Percentiles rank a stretch among this genome's conserved stretches.
phyloP scores from a whole-genome alignment of 2,888 invertebrate species.

The Sympetrum striolatum region DNA sequence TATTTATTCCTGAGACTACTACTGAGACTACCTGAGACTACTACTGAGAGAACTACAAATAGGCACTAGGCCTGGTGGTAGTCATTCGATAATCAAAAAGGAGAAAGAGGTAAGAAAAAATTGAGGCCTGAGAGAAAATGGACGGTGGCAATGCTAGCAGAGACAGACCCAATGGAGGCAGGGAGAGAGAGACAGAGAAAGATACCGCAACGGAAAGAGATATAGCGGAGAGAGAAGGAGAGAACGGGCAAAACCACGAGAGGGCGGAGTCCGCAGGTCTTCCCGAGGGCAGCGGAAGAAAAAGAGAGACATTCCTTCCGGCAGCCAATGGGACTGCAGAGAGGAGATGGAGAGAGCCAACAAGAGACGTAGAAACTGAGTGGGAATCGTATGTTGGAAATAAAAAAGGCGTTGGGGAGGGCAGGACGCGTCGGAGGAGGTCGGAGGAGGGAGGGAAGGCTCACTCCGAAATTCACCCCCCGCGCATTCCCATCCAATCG shows the following conservation, averaged over 20 bases:
- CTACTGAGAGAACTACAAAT: no score
- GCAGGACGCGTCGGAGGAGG: background rate
- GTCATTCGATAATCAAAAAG: background rate
- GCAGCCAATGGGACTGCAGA: conserved; percentile 24
- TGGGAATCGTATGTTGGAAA: conserved; percentile 22
- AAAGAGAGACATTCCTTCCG: background rate
- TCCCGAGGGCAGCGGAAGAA: background rate
- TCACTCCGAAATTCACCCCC: conserved; percentile 53
- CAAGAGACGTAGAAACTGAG: conserved; percentile 26
- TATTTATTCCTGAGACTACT: no score
- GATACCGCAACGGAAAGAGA: background rate
- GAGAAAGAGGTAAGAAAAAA: background rate
- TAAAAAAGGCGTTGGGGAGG: conserved; percentile 5
- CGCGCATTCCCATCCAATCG: conserved; percentile 54
- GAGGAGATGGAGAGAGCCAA: background rate
- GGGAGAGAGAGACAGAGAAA: background rate
- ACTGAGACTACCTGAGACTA: no score
- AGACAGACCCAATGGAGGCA: background rate
- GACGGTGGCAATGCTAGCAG: no score
- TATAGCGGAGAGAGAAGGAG: background rate
- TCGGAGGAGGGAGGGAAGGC: conserved; percentile 54
- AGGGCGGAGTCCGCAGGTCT: background rate
- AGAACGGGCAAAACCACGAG: background rate
- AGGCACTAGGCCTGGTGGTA: no score
- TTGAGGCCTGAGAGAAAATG: background rate